Percentiles rank a stretch among this genome's conserved stretches.
Evolutionary conservation across 2,797 vertebrate species (phyloP).

Genomic region (Anguilla obscura): DNA sequence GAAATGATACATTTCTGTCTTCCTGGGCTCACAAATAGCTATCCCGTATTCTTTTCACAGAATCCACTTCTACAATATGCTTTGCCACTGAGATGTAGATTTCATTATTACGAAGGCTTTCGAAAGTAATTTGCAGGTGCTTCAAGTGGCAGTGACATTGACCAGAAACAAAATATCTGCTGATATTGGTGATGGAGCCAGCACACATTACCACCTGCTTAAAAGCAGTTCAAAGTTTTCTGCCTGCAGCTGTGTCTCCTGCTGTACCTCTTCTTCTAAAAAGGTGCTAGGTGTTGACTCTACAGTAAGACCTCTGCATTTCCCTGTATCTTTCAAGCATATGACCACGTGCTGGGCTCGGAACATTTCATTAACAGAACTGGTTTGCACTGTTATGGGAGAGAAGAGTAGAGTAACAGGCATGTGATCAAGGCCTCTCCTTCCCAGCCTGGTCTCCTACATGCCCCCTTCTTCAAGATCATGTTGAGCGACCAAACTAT

Average conservation of each 20-base stretch:
- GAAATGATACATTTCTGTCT: neutral
- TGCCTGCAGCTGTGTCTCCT: slow-evolving; percentile 9
- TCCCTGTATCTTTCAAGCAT: neutral
- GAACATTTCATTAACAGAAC: neutral
- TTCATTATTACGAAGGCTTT: neutral
- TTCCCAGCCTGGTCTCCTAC: neutral
- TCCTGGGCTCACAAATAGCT: neutral
- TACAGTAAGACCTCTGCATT: neutral
- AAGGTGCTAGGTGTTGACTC: neutral
- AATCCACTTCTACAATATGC: neutral
- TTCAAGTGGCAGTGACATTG: neutral
- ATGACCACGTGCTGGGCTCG: no score
- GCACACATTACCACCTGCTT: neutral
- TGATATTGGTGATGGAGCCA: neutral
- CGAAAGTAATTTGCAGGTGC: neutral
- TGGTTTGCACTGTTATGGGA: neutral
- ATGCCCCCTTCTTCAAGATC: neutral
- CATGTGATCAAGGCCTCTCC: neutral
- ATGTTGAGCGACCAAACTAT: neutral
- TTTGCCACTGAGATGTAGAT: neutral
- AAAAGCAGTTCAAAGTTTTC: neutral
- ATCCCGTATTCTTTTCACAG: neutral
- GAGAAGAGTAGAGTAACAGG: neutral
- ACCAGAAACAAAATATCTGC: neutral
- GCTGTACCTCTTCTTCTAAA: neutral